Evolutionary conservation across 2,888 invertebrate species (phyloP), one percentile per base, ranked within the genome.

Genomic region (Anarsia innoxiella): DNA sequence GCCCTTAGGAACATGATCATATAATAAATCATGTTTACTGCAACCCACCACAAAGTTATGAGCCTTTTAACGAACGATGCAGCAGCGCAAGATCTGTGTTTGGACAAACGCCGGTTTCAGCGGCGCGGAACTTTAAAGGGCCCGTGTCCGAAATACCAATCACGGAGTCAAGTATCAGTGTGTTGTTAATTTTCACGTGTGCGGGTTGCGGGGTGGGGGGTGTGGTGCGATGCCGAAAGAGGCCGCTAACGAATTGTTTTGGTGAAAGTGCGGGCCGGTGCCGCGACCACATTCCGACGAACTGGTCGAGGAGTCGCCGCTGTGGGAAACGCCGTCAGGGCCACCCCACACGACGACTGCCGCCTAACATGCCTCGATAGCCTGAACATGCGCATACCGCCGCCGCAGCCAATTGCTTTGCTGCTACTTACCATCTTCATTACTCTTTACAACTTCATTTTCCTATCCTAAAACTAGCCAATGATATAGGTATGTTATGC

Each of bases 191-290:
- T 76, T 80, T 79, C 72, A 78, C 74, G 75, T 77, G 72, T 72
- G 72, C 61, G 62, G 68, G 58, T 66, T 66, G 65, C 66, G 54
- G 59, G 48, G 60, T 53, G 52, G 56, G 63, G 63, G 71, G 67
- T 61, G 66, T 75, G 74, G 77, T 70, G 72, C 76, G 72, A 72
- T 78, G 78, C 77, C 78, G 77, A 82, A 80, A 78, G 83, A 79
- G 80, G 76, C 77, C 78, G 78, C 80, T 76, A 82, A 82, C 83
- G 83, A 84, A 84, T 80, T 82, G 83, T 83, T 84, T 83, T 84
- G 84, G 85, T 85, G 85, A 85, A 85, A 84, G 85, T 84, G 76
- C 82, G 80, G 75, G 72, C 78, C 80, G 75, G 70, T 75, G 79
- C 77, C 76, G 74, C 76, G 80, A 82, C 82, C 85, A 83, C 80